Conservation (phyloP, 2,888 invertebrate genomes). For the Drosophila lacicola region DNA sequence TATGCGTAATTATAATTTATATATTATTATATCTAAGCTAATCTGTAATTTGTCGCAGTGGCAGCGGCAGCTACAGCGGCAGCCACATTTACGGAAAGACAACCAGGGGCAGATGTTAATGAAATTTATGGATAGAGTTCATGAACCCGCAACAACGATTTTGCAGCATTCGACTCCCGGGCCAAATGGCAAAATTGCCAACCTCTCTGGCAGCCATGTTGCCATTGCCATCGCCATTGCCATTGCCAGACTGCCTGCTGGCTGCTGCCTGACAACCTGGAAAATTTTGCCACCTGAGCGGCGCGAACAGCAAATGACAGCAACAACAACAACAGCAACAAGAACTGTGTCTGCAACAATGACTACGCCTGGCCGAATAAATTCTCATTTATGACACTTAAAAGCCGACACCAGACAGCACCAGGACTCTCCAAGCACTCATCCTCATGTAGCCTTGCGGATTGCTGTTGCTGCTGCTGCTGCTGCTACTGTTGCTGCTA, state of each 20-base stretch:
- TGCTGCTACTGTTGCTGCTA: constrained; percentile 18
- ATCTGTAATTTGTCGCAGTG: constrained; percentile 70
- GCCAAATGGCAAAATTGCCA: constrained; percentile 46
- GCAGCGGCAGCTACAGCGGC: constrained; percentile 14
- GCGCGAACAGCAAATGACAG: constrained; percentile 44
- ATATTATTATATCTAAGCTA: constrained; percentile 52
- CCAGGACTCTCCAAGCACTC: constrained; percentile 30
- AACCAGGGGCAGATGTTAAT: constrained; percentile 69
- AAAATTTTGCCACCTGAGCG: constrained; percentile 64
- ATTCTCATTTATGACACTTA: constrained; percentile 81
- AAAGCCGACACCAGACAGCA: constrained; percentile 61
- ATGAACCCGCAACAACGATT: constrained; percentile 53
- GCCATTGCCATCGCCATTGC: neutral
- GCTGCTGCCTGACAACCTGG: constrained; percentile 53
- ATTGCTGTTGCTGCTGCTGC: constrained; percentile 31
- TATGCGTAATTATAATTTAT: constrained; percentile 74
- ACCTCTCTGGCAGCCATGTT: constrained; percentile 44
- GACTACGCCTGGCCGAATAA: constrained; percentile 77
- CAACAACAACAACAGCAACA: neutral
- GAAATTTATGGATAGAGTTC: constrained; percentile 77
- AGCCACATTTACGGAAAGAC: neutral
- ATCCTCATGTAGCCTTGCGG: constrained; percentile 34
- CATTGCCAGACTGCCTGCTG: constrained; percentile 46
- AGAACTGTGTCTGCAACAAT: constrained; percentile 59
- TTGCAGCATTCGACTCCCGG: constrained; percentile 31